These are phyloP conservation scores for Elymnias hypermnestra DNA, from an alignment of 1,140 invertebrate species.

Conservation along the genomic window DNA sequence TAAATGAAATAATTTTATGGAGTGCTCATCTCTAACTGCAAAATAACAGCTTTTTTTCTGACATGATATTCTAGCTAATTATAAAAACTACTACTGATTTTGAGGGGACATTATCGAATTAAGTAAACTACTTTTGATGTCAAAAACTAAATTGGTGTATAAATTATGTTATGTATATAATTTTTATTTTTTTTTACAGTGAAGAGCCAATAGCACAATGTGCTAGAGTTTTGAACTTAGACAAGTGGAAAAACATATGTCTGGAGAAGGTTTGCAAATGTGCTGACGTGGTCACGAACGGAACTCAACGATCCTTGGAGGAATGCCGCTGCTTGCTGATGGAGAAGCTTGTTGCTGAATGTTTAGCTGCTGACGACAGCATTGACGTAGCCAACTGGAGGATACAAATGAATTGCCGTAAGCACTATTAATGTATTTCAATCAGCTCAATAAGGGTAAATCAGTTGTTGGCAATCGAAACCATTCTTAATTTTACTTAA, in stretches of 20 bases:
- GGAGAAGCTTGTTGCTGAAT: constrained; percentile 83
- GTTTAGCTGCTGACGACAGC: constrained; percentile 78
- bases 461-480: constrained; percentile 73
- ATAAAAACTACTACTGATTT: too few relatives aligned
- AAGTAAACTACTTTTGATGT: too few relatives aligned
- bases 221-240: constrained; percentile 76
- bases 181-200: constrained; percentile 67
- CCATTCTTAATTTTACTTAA: too few relatives aligned
- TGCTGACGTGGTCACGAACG: constrained; percentile 42
- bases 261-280: constrained; percentile 85
- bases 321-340: constrained; percentile 83
- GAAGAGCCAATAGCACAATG: constrained; percentile 80
- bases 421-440: constrained; percentile 68
- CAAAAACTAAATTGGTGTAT: too few relatives aligned
- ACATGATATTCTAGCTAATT: too few relatives aligned
- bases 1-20: too few relatives aligned
- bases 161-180: too few relatives aligned
- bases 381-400: constrained; percentile 84
- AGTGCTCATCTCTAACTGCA: too few relatives aligned
- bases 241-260: constrained; percentile 83
- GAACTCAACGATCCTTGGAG: constrained; percentile 59
- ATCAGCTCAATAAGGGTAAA: not conserved
- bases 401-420: constrained; percentile 80
- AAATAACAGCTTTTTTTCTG: too few relatives aligned
- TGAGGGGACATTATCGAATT: too few relatives aligned